These are phyloP conservation scores for Hirudinaria manillensis DNA, from an alignment of 2,888 invertebrate species.

Conservation along the genomic window DNA sequence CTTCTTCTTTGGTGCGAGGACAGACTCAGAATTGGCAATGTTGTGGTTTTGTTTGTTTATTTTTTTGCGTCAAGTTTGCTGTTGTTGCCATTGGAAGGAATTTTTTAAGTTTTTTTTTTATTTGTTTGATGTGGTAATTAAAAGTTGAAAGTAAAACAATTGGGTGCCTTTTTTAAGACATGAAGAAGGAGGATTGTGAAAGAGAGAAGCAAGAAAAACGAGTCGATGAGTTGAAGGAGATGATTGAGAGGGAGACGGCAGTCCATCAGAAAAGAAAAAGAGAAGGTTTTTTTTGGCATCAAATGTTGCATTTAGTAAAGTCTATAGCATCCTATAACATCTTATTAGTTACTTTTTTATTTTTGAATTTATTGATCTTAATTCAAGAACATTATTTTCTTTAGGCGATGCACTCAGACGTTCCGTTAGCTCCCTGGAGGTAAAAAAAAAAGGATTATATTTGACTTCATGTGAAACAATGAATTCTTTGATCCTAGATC, in stretches of 20 bases:
- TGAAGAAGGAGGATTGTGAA: constrained; percentile 51
- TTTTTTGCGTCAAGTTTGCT: no score
- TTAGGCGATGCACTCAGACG: constrained; percentile 3
- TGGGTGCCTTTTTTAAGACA: constrained; percentile 42
- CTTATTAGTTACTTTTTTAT: no score
- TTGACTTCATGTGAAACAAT: background rate
- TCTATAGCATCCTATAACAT: no score
- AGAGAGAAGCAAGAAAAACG: constrained; percentile 49
- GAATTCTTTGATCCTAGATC: no score
- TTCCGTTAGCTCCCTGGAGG: background rate
- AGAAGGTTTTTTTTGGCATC: constrained; percentile 23
- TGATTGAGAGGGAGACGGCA: constrained; percentile 43
- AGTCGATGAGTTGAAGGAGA: constrained; percentile 46
- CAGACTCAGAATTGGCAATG: no score
- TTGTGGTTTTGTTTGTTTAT: no score
- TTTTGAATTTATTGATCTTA: no score
- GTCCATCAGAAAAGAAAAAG: constrained; percentile 36
- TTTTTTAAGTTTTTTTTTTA: background rate
- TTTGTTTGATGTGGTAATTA: background rate
- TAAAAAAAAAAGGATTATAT: background rate
- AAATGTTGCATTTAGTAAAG: background rate
- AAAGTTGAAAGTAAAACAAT: background rate
- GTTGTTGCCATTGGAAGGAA: no score
- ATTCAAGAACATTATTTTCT: background rate
- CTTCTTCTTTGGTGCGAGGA: background rate